Evolutionary conservation across 2,888 invertebrate species (phyloP).

Genomic region (Hydrotaea cyrtoneurina): DNA sequence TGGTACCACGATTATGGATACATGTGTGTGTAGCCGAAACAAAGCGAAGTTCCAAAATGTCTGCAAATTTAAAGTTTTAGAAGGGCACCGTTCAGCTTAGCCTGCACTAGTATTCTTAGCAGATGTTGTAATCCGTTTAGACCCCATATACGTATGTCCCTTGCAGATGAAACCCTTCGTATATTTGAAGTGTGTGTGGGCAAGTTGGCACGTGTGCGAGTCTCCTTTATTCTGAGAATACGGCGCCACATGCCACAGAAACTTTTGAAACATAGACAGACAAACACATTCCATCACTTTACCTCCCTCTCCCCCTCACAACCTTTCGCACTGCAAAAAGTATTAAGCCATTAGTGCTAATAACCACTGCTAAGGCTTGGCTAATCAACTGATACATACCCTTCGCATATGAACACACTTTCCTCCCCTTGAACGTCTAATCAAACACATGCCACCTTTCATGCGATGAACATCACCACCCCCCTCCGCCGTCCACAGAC

Average conservation of each 20-base stretch:
- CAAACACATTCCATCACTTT: not conserved
- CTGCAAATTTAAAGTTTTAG: no score
- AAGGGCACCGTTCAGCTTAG: no score
- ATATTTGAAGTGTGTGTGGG: no score
- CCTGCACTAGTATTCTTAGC: no score
- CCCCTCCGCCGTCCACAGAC: not conserved
- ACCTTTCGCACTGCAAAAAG: slow-evolving; percentile 15
- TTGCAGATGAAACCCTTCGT: no score
- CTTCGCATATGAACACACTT: not conserved
- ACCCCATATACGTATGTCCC: no score
- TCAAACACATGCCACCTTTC: not conserved
- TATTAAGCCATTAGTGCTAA: slow-evolving; percentile 11
- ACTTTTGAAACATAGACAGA: not conserved
- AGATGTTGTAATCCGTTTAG: no score
- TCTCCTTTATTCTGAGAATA: not conserved
- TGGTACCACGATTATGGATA: no score
- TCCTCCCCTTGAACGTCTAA: not conserved
- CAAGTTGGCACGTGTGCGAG: no score
- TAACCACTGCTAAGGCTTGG: not conserved
- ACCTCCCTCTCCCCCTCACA: not conserved
- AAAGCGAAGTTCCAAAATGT: no score
- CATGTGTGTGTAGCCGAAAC: no score
- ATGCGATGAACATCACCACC: not conserved
- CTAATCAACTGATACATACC: not conserved
- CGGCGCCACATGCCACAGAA: not conserved